phyloP scores from a whole-genome alignment of 1,140 invertebrate species.

The Zaprionus taronus region DNA sequence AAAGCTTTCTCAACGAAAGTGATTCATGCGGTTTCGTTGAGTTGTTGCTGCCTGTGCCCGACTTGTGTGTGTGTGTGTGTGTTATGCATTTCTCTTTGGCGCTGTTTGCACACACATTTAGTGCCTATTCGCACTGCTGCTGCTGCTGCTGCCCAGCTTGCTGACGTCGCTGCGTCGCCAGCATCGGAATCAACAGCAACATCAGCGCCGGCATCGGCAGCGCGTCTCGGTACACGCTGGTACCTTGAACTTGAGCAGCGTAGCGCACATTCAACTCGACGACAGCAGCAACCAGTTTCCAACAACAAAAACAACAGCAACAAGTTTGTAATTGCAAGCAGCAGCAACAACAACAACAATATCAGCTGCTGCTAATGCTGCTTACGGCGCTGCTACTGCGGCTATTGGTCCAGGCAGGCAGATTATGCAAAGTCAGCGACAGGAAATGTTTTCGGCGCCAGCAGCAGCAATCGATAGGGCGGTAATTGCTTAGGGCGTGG shows the following conservation, averaged over 20 bases:
- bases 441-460: slow-evolving; percentile 54
- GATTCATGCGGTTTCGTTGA: slow-evolving; percentile 57
- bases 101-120: slow-evolving; percentile 54
- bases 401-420: slow-evolving; percentile 23
- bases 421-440: slow-evolving; percentile 72
- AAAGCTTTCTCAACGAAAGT: slow-evolving; percentile 80
- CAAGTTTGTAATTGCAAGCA: slow-evolving; percentile 69
- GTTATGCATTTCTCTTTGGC: slow-evolving; percentile 75
- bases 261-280: slow-evolving; percentile 69
- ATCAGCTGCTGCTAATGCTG: slow-evolving; percentile 17
- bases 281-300: slow-evolving; percentile 66
- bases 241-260: slow-evolving; percentile 77
- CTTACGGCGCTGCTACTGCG: slow-evolving; percentile 1
- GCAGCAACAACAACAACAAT: slow-evolving; percentile 24
- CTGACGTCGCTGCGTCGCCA: not conserved
- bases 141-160: slow-evolving; percentile 9
- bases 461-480: slow-evolving; percentile 23
- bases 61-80: slow-evolving; percentile 7
- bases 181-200: not conserved
- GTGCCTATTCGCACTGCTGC: slow-evolving; percentile 34
- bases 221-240: slow-evolving; percentile 24
- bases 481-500: slow-evolving; percentile 12
- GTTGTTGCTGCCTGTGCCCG: slow-evolving; percentile 15
- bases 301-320: slow-evolving; percentile 31
- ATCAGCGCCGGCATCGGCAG: not conserved